These are phyloP conservation scores for Drosophila paulistorum DNA, from an alignment of 1,140 invertebrate genomes.

Conservation along the genomic window DNA sequence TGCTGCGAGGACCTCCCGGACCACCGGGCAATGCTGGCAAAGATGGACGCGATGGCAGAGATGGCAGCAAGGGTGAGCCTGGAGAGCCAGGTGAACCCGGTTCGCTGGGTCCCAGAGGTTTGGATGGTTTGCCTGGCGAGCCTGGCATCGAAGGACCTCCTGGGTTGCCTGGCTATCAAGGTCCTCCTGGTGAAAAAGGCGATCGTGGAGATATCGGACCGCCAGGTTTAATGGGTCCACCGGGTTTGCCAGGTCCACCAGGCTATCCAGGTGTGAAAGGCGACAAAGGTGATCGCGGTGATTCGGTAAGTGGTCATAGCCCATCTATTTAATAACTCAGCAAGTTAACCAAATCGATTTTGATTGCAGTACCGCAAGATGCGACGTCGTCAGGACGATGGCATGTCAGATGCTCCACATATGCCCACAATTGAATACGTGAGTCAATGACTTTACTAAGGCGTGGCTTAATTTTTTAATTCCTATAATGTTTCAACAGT, in stretches of 20 bases:
- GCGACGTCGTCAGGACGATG: conserved; percentile 90
- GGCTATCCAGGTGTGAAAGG: conserved; percentile 95
- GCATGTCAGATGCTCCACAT: conserved; percentile 82
- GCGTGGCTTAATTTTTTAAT: background rate
- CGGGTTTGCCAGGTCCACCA: conserved; percentile 88
- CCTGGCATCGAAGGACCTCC: conserved; percentile 83
- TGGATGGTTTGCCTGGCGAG: conserved; percentile 81
- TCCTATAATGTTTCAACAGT: conserved; percentile 35
- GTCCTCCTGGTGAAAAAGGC: conserved; percentile 94
- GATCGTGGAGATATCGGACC: conserved; percentile 96
- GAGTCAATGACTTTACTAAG: conserved; percentile 41
- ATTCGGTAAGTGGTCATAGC: conserved; percentile 89
- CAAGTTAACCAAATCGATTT: background rate
- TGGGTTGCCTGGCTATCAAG: conserved; percentile 90
- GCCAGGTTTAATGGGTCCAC: conserved; percentile 90
- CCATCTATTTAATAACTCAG: background rate
- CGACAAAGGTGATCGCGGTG: conserved; percentile 95
- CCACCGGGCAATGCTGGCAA: conserved; percentile 85
- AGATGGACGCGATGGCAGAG: conserved; percentile 86
- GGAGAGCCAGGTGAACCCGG: conserved; percentile 95
- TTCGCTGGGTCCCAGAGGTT: conserved; percentile 87
- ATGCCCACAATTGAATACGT: conserved; percentile 82
- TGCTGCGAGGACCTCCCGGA: conserved; percentile 85
- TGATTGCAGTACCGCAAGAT: conserved; percentile 95
- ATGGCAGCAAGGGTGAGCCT: conserved; percentile 84